Percentiles rank a stretch among this genome's conserved stretches.
These are phyloP conservation scores for pig (Sus scrofa) DNA, from an alignment of 2,113 vertebrate species.

Conservation along the genomic window T2T-Sscrofa CM000819.6:39814001-39814500, in stretches of 20 bases:
- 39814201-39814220: neutral
- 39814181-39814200: slow-evolving; percentile 48
- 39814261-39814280: neutral
- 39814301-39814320: slow-evolving; percentile 35
- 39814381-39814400: neutral
- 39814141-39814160: neutral
- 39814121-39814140: neutral
- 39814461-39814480: no score
- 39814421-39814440: neutral
- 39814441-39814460: neutral
- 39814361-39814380: slow-evolving; percentile 42
- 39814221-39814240: neutral
- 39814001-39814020: neutral
- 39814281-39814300: slow-evolving; percentile 7
- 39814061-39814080: neutral
- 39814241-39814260: neutral
- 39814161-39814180: neutral
- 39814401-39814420: neutral
- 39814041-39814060: neutral
- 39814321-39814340: neutral
- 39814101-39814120: neutral
- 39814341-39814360: neutral
- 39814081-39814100: neutral
- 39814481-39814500: neutral
- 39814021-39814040: neutral